Evolutionary conservation across 1,140 invertebrate genomes (phyloP).

Genomic region (Caerostris darwini): DNA sequence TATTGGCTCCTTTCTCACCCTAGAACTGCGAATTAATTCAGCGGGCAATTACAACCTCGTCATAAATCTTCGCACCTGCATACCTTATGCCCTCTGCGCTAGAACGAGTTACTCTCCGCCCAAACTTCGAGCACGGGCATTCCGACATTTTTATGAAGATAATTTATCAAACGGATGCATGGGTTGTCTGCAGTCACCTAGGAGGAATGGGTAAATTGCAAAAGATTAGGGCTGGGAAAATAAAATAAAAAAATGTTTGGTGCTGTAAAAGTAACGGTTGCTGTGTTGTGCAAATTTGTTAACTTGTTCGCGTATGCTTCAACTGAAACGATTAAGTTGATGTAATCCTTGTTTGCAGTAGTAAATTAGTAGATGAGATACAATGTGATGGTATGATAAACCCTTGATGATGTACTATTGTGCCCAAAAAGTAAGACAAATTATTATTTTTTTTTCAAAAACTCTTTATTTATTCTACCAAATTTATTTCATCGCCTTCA

Average conservation of each 20-base stretch:
- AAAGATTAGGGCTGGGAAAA: background rate
- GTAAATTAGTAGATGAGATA: background rate
- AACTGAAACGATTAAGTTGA: background rate
- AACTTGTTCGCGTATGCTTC: background rate
- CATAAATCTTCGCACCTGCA: constrained; percentile 21
- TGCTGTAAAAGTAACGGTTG: background rate
- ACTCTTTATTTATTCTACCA: too few relatives aligned
- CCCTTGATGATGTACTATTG: too few relatives aligned
- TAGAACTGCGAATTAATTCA: constrained; percentile 14
- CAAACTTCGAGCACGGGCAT: background rate
- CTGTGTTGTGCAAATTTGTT: background rate
- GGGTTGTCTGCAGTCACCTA: background rate
- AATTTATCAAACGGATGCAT: constrained; percentile 12
- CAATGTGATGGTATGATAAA: background rate
- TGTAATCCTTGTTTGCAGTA: background rate
- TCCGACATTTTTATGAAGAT: constrained; percentile 21
- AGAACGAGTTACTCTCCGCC: background rate
- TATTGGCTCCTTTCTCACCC: background rate
- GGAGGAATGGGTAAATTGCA: background rate
- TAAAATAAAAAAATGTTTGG: background rate
- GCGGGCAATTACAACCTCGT: background rate
- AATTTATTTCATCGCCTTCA: too few relatives aligned
- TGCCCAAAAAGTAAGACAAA: too few relatives aligned
- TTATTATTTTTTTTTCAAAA: too few relatives aligned
- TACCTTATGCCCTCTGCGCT: background rate